Base-by-base conservation (phyloP, 2,888 invertebrate species). In the Pristionchus japonicus region DNA sequence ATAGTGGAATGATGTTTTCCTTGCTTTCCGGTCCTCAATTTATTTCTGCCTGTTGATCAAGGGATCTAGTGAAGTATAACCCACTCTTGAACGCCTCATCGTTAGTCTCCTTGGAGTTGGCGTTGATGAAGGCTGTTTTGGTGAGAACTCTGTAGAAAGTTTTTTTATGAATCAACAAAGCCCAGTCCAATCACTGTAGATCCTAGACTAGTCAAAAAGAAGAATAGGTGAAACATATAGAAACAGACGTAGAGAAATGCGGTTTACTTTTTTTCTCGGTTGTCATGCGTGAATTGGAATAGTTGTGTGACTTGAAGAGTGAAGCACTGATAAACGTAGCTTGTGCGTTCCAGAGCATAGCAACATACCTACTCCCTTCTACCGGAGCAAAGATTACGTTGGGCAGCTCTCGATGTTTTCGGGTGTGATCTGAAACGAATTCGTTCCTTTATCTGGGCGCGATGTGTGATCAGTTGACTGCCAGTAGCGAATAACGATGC, bases 371-470 rank as follows among this genome's bases (percentile, higher is more conserved):
- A 27, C 88, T 74, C 0, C 90, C 90, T 37, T 90, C 89, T 27
- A 90, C 84, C 17, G 90, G 90, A 13, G 90, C 90, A n/a, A 90
- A 61, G 23, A 90, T 89, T 47, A 90, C 88, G 52, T 88, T 70
- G 70, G 86, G 86, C 47, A 86, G 47, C 23, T 86, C 86, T 17
- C 86, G 70, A 47, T 86, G 67, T 31, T 64, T 52, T 2, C 64
- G 40, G 0, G 85, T 77, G 40, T 87, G 82, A 34, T 83, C 82
- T 83, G 52, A 43, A 43, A 43, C 6, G 43, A 11, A 43, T 43
- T n/a, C n/a, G n/a, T n/a, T n/a, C n/a, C n/a, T n/a, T n/a, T n/a
- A n/a, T n/a, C n/a, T n/a, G n/a, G n/a, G n/a, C n/a, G n/a, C n/a
- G n/a, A n/a, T n/a, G n/a, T n/a, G 43, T 11, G 11, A 15, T 43